Evolutionary conservation across 2,888 invertebrate species (phyloP).

Genomic region (Tipula vernalis): DNA sequence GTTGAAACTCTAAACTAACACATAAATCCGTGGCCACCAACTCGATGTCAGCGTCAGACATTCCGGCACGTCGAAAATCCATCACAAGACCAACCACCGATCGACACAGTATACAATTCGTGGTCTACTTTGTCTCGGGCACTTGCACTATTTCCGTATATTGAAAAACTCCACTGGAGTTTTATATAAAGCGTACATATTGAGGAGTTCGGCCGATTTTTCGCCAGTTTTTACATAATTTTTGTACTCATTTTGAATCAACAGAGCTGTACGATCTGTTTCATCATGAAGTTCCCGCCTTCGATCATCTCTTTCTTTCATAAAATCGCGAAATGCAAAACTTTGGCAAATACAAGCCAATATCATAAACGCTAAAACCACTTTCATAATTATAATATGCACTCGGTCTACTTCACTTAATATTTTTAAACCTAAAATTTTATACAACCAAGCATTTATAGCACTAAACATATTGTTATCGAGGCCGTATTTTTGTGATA

Average conservation of each 20-base stretch:
- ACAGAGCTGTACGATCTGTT: background rate
- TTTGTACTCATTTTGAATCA: background rate
- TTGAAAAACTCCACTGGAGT: background rate
- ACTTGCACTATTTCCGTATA: background rate
- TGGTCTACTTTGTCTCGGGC: constrained; percentile 16
- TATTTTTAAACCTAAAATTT: background rate
- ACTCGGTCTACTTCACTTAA: background rate
- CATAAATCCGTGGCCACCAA: constrained; percentile 40
- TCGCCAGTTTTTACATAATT: background rate
- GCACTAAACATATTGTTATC: background rate
- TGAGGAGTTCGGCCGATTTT: background rate
- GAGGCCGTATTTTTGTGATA: background rate
- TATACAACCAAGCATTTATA: background rate
- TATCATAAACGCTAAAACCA: background rate
- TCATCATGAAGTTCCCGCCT: background rate
- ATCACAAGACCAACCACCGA: constrained; percentile 22
- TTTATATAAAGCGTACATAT: background rate
- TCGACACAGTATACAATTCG: constrained; percentile 26
- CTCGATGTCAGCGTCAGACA: constrained; percentile 36
- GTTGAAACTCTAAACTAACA: constrained; percentile 41
- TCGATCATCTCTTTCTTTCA: background rate
- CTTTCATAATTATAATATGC: background rate
- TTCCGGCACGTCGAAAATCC: constrained; percentile 37
- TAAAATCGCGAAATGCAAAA: background rate
- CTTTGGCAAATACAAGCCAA: background rate